Evolutionary conservation across 2,797 vertebrate genomes (phyloP).

Genomic region (Tadarida brasiliensis): DNA sequence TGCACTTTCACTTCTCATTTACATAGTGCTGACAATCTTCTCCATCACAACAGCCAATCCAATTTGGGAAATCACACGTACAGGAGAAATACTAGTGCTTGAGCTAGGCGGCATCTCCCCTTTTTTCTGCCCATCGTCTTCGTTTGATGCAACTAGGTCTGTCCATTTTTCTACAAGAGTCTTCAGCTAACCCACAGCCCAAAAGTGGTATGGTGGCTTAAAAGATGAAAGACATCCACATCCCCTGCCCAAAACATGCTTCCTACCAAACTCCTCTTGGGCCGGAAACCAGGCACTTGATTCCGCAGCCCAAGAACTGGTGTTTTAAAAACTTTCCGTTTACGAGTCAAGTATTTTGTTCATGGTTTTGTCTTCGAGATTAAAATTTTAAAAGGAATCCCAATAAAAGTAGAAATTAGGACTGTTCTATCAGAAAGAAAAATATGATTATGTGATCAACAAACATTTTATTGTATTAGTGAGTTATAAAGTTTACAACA

Average conservation of each 20-base stretch:
- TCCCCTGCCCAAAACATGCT: neutral
- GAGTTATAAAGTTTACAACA: slow-evolving; percentile 59
- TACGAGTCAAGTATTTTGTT: neutral
- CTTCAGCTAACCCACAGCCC: neutral
- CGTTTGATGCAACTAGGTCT: neutral
- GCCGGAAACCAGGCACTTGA: neutral
- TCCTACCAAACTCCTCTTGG: neutral
- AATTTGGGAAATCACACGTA: slow-evolving; percentile 75
- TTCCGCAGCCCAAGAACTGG: neutral
- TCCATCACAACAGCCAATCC: slow-evolving; percentile 81
- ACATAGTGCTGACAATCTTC: slow-evolving; percentile 88
- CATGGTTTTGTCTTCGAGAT: slow-evolving; percentile 28
- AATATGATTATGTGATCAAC: slow-evolving; percentile 33
- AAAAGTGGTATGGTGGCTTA: neutral
- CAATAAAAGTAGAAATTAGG: slow-evolving; percentile 8
- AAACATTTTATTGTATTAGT: slow-evolving; percentile 40
- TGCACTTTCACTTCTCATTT: slow-evolving; percentile 89
- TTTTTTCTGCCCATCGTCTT: neutral
- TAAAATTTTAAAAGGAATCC: slow-evolving; percentile 33
- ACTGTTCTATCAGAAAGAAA: slow-evolving; percentile 34
- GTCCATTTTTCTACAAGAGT: neutral
- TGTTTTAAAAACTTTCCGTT: neutral
- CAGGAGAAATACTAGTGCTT: neutral
- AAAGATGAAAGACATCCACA: neutral
- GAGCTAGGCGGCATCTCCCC: neutral